A percentile compares a stretch with the other conserved stretches of the same genome.
Conservation (phyloP, 2,113 vertebrate species). For the Lutjanus erythropterus region DNA sequence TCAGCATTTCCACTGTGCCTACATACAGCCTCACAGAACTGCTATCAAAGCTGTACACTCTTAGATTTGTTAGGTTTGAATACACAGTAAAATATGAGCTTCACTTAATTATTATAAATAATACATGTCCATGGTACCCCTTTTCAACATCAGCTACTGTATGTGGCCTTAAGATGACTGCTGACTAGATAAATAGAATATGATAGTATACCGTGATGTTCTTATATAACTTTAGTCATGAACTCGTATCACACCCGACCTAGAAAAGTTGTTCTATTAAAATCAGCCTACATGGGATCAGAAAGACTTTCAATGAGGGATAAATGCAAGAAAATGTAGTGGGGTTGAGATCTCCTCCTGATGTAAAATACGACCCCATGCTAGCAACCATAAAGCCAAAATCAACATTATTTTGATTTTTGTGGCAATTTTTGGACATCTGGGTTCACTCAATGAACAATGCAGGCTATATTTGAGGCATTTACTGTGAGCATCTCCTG, state of each 20-base stretch:
- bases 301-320: neutral
- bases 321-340: neutral
- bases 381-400: conserved; percentile 22
- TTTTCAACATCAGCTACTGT: conserved; percentile 3
- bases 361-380: conserved; percentile 6
- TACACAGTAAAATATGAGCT: neutral
- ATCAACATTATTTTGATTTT: conserved; percentile 34
- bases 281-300: neutral
- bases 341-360: neutral
- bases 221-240: neutral
- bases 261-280: neutral
- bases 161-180: neutral
- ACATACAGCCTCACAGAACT: neutral
- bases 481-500: conserved; percentile 10
- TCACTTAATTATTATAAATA: neutral
- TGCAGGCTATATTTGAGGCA: neutral
- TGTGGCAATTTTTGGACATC: conserved; percentile 22
- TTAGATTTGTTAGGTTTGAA: neutral
- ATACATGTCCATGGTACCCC: neutral
- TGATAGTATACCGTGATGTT: neutral
- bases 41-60: neutral
- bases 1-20: neutral
- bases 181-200: neutral
- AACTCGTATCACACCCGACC: conserved; percentile 17
- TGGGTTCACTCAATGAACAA: conserved; percentile 36